A percentile compares a stretch with the other conserved stretches of the same genome.
These are phyloP conservation scores for Drosophila parvula DNA, from an alignment of 1,140 invertebrate genomes.

Conservation along the genomic window DNA sequence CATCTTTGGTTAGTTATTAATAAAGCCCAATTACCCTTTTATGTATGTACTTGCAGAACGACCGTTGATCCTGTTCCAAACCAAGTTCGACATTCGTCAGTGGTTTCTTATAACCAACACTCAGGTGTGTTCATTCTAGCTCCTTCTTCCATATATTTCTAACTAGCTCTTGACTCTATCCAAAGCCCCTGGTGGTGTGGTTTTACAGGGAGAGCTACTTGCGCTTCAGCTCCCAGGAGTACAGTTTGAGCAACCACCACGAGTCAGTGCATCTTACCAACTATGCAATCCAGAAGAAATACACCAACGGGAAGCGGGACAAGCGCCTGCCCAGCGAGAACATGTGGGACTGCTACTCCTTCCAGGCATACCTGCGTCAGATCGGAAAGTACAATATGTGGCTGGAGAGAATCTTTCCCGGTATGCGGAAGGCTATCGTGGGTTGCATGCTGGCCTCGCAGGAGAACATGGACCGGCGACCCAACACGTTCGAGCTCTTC, in stretches of 20 bases:
- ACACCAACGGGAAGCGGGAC: conserved; percentile 91
- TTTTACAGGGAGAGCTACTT: conserved; percentile 90
- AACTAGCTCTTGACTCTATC: conserved; percentile 84
- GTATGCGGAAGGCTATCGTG: conserved; percentile 94
- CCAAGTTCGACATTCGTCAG: conserved; percentile 97
- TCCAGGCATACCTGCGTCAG: conserved; percentile 89
- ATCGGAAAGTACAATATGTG: conserved; percentile 90
- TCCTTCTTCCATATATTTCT: neutral
- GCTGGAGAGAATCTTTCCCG: conserved; percentile 93
- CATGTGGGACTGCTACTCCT: conserved; percentile 94
- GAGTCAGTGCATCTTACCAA: conserved; percentile 97
- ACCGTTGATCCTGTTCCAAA: conserved; percentile 93
- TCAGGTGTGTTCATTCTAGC: conserved; percentile 85
- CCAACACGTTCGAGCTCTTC: conserved; percentile 96
- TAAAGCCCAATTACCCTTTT: neutral
- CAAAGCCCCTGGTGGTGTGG: conserved; percentile 96
- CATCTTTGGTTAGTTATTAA: neutral
- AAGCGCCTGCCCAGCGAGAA: conserved; percentile 90
- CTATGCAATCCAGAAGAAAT: conserved; percentile 96
- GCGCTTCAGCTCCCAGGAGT: conserved; percentile 96
- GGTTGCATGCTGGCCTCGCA: conserved; percentile 94
- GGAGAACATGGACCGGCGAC: conserved; percentile 92
- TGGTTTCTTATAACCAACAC: conserved; percentile 90
- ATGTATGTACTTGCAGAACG: conserved; percentile 86
- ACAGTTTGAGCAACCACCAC: conserved; percentile 94